A percentile compares a stretch with the other conserved stretches of the same genome.
Evolutionary conservation across 2,888 invertebrate genomes (phyloP).

Genomic region (Andrena marginata): DNA sequence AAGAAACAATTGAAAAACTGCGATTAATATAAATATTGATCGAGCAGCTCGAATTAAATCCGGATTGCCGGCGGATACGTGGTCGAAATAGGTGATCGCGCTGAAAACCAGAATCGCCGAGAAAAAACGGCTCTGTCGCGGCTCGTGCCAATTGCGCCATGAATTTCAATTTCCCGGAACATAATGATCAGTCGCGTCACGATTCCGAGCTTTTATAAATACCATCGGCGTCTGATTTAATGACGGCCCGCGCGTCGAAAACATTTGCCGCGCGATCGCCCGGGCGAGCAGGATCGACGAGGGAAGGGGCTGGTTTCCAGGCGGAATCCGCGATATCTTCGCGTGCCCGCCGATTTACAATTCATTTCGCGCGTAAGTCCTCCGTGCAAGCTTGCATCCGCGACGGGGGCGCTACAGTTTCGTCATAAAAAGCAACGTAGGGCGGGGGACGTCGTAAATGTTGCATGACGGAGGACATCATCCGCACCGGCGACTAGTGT

Average conservation of each 20-base stretch:
- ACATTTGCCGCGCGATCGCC: background rate
- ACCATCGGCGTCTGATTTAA: background rate
- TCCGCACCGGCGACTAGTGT: slow-evolving; percentile 30
- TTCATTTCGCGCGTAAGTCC: background rate
- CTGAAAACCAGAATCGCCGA: background rate
- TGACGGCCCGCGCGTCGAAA: background rate
- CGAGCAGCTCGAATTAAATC: slow-evolving; percentile 16
- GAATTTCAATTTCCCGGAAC: slow-evolving; percentile 29
- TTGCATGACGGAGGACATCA: slow-evolving; percentile 42
- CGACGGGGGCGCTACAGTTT: background rate
- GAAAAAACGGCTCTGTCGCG: slow-evolving; percentile 1
- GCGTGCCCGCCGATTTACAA: slow-evolving; percentile 3
- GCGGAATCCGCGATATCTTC: background rate
- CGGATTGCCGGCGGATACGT: slow-evolving; percentile 17
- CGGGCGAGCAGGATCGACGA: background rate
- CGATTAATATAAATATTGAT: slow-evolving; percentile 12
- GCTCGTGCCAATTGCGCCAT: slow-evolving; percentile 17
- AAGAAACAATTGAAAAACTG: background rate
- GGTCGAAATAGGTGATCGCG: slow-evolving; percentile 33
- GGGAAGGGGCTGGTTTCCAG: too few relatives aligned
- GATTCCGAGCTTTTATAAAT: slow-evolving; percentile 7
- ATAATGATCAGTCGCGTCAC: slow-evolving; percentile 3
- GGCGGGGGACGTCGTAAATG: slow-evolving; percentile 22
- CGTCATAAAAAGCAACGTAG: slow-evolving; percentile 44
- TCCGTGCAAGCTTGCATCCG: background rate